phyloP scores from a whole-genome alignment of 2,888 invertebrate species.

The Labia minor region DNA sequence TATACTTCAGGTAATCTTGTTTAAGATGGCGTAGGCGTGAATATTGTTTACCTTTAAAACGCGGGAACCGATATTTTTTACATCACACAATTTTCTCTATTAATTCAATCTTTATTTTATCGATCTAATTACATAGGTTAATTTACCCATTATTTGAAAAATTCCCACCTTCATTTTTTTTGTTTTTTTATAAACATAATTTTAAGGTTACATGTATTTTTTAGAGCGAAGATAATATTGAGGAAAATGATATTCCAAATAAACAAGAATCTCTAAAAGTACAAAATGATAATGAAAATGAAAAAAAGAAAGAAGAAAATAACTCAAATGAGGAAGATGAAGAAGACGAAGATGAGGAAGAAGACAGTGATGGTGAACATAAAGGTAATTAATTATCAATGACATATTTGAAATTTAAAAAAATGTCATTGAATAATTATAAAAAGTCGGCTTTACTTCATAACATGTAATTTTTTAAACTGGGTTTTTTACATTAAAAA shows the following conservation, averaged over 20 bases:
- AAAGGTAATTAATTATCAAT: conserved; percentile 16
- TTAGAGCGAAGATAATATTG: conserved; percentile 37
- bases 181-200: too few species aligned
- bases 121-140: conserved; percentile 32
- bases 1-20: not conserved
- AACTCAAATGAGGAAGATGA: conserved; percentile 37
- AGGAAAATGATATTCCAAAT: conserved; percentile 36
- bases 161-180: too few species aligned
- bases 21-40: conserved; percentile 25
- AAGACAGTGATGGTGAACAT: conserved; percentile 27
- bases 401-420: too few species aligned
- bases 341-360: conserved; percentile 42
- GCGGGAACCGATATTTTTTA: conserved; percentile 26
- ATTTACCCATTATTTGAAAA: too few species aligned
- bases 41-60: conserved; percentile 23
- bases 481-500: too few species aligned
- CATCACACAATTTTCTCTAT: conserved; percentile 4
- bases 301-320: conserved; percentile 26
- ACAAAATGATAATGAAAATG: conserved; percentile 39
- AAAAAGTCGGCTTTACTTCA: too few species aligned
- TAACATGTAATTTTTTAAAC: too few species aligned
- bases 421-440: too few species aligned
- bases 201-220: conserved; percentile 8
- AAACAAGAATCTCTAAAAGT: conserved; percentile 41
- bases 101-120: conserved; percentile 37